Evolutionary conservation across 1,140 invertebrate genomes (phyloP), one percentile per base, ranked within the genome.

Genomic region (Papilio polytes): DNA sequence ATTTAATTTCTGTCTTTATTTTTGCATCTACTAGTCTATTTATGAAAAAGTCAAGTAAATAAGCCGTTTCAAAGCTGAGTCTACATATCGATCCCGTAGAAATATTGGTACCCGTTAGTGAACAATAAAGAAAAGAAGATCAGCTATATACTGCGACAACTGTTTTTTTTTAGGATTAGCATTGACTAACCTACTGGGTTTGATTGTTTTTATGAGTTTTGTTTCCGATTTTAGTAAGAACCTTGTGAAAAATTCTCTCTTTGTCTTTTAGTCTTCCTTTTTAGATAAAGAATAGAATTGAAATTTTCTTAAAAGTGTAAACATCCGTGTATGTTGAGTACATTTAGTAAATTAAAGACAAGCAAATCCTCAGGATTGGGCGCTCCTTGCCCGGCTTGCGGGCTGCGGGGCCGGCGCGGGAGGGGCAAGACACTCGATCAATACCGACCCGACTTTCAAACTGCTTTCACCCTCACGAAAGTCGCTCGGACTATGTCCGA

Each of bases 381-480:
- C 89, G 88, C 88, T 89, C 88, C 87, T 91, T 88, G 83, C 72
- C 82, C 70, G 82, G 82, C 82, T 82, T 76, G 83, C 81, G 83
- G 85, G 82, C 83, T 84, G 77, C 72, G 83, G 82, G 79, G 80
- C 44, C 59, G 78, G 76, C n/a, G 73, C 6, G n/a, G 73, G 87
- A 86, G 87, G 84, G 86, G 89, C 86, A 94, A 94, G 93, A 94
- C 93, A 93, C 92, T 93, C 91, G 93, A 94, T 94, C 93, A 94
- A 94, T 94, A 94, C 93, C 91, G 91, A 91, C 92, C 92, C 93
- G 92, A 94, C 94, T 95, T 95, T 95, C 94, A 95, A 95, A 95
- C 94, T 93, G 94, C 91, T 95, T 95, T 95, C 92, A 92, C 94
- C 94, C 93, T 94, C 91, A 94, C 90, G 92, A 95, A 95, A 95